Conservation (phyloP, 2,113 vertebrate genomes). For the Varanus salvator region DNA sequence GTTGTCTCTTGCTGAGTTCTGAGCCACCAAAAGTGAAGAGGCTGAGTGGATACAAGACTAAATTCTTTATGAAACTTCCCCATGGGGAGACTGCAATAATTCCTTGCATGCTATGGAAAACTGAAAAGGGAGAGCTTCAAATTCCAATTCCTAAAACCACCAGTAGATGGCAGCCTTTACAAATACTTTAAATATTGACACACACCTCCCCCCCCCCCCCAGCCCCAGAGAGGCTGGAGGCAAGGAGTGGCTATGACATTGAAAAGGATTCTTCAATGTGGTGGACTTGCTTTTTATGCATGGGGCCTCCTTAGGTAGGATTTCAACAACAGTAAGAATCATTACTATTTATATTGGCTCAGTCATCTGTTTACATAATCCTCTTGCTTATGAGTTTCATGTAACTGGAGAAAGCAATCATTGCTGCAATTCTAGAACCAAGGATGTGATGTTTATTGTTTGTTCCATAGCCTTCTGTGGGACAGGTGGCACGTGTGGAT, state of each 20-base stretch:
- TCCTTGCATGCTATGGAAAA: background rate
- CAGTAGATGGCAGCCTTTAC: constrained; percentile 64
- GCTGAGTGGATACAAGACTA: background rate
- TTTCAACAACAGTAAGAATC: background rate
- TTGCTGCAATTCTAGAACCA: constrained; percentile 12
- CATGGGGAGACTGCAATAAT: background rate
- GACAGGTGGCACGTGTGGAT: constrained; percentile 94
- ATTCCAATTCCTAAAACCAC: background rate
- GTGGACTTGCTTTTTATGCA: background rate
- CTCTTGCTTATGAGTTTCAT: background rate
- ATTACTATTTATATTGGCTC: background rate
- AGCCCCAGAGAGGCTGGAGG: background rate
- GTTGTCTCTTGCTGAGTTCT: no score
- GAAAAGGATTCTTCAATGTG: background rate
- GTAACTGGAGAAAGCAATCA: background rate
- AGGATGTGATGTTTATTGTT: background rate
- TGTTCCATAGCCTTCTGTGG: constrained; percentile 87
- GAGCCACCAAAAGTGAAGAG: background rate
- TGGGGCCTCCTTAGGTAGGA: background rate
- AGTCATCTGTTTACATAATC: background rate
- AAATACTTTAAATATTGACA: background rate
- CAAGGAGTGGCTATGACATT: background rate
- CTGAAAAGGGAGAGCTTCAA: background rate
- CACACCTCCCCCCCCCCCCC: no score
- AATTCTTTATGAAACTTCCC: background rate